phyloP scores from a whole-genome alignment of 2,888 invertebrate genomes.

The Dryadula phaetusa region DNA sequence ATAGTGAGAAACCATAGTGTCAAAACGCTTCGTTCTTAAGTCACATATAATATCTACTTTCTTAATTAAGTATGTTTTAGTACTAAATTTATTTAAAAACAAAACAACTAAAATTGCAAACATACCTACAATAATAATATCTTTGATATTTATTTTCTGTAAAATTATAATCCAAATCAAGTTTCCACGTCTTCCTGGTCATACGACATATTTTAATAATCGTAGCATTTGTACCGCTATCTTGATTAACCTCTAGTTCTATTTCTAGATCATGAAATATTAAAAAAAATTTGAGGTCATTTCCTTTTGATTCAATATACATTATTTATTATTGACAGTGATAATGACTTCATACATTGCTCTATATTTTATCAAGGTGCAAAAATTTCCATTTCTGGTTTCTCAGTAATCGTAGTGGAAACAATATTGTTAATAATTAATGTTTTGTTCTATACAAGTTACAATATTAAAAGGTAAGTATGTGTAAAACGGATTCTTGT shows the following conservation, averaged over 20 bases:
- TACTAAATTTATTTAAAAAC: too few species aligned
- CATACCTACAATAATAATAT: neutral
- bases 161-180: neutral
- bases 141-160: too few species aligned
- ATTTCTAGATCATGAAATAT: slow-evolving; percentile 34
- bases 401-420: neutral
- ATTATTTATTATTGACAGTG: slow-evolving; percentile 29
- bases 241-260: slow-evolving; percentile 26
- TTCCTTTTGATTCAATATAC: slow-evolving; percentile 25
- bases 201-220: slow-evolving; percentile 4
- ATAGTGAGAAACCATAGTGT: too few species aligned
- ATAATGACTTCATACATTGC: slow-evolving; percentile 24
- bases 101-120: too few species aligned
- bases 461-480: neutral
- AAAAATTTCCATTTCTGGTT: slow-evolving; percentile 12
- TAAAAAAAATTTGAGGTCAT: slow-evolving; percentile 34
- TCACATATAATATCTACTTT: too few species aligned
- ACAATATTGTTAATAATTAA: neutral
- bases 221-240: neutral
- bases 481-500: neutral
- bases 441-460: neutral
- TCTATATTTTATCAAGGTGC: slow-evolving; percentile 18
- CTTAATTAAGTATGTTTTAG: too few species aligned
- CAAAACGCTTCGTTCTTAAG: too few species aligned
- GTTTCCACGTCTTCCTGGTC: slow-evolving; percentile 1